Conservation (phyloP, 2,113 vertebrate genomes). For the Phylloscopus trochilus region DNA sequence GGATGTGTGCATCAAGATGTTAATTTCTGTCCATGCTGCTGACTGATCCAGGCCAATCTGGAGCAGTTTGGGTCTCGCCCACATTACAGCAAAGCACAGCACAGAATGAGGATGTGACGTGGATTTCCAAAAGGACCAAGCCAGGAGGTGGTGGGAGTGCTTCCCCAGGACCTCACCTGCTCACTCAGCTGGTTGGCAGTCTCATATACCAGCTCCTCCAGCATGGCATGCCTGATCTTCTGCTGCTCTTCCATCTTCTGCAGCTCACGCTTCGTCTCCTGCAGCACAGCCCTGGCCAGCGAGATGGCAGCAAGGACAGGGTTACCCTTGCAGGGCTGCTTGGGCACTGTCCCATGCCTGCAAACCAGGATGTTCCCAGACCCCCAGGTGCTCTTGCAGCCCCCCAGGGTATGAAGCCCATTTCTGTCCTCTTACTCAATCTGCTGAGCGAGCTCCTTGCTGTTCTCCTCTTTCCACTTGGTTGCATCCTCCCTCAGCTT, state of each 20-base stretch:
- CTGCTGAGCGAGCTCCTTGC: neutral
- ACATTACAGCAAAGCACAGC: neutral
- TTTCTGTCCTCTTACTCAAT: constrained; percentile 7
- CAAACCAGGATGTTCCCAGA: neutral
- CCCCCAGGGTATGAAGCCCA: neutral
- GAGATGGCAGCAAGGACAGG: neutral
- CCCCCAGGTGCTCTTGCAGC: neutral
- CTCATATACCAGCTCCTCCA: neutral
- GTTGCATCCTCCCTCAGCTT: neutral
- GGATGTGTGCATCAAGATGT: neutral
- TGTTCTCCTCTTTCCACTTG: neutral
- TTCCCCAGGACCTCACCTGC: neutral
- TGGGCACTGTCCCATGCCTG: too few species aligned
- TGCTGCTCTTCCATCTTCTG: constrained; percentile 57
- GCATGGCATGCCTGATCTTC: neutral
- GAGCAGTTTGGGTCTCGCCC: neutral
- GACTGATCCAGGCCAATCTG: too few species aligned
- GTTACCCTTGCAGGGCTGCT: neutral
- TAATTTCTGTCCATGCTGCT: neutral
- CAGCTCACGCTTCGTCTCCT: neutral
- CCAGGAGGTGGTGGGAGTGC: fast-evolving
- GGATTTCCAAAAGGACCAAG: neutral
- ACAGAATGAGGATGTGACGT: too few species aligned
- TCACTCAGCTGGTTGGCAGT: neutral
- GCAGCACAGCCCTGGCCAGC: neutral